phyloP scores from a whole-genome alignment of 2,797 vertebrate genomes.

The Gambelia wislizenii region DNA sequence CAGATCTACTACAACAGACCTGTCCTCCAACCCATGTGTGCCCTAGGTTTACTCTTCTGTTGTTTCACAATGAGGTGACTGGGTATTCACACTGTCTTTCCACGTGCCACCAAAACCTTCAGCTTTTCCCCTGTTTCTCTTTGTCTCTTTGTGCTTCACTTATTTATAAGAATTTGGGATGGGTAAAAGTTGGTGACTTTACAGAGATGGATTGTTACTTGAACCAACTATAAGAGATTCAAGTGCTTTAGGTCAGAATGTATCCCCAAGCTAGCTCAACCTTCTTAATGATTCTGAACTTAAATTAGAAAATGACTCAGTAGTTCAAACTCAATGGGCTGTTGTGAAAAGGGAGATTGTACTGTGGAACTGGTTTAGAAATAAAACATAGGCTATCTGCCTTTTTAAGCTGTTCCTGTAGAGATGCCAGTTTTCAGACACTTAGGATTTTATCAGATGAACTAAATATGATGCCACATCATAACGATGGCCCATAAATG shows the following conservation, averaged over 20 bases:
- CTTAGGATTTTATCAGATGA: no score
- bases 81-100: neutral
- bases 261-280: neutral
- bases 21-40: neutral
- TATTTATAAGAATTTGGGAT: neutral
- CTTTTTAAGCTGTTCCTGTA: no score
- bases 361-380: neutral
- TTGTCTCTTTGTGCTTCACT: no score
- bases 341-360: neutral
- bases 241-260: neutral
- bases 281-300: neutral
- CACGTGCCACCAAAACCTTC: neutral
- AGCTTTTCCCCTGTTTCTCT: neutral
- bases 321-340: neutral
- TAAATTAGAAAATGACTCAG: neutral
- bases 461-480: no score
- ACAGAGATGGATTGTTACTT: neutral
- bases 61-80: neutral
- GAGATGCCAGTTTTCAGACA: no score
- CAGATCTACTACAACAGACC: neutral
- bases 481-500: no score
- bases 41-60: no score
- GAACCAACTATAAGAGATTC: neutral
- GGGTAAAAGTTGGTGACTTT: neutral
- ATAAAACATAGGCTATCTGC: neutral